These are phyloP conservation scores for Podarcis lilfordi DNA, from an alignment of 2,797 vertebrate genomes.

Conservation along the genomic window DNA sequence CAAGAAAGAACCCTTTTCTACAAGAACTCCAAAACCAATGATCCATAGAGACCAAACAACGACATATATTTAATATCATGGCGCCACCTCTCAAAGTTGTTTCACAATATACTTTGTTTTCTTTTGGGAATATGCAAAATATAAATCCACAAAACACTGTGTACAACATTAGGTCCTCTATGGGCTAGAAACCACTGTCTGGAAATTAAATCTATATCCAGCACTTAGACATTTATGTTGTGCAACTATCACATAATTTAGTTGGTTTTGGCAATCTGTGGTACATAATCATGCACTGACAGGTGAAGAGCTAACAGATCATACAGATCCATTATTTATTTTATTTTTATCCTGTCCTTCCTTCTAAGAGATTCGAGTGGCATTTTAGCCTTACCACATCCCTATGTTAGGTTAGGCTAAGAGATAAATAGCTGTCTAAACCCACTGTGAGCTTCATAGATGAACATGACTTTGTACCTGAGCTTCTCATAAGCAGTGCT, in stretches of 20 bases:
- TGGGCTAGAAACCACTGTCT: neutral
- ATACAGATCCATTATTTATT: constrained; percentile 3
- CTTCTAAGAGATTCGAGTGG: neutral
- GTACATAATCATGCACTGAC: neutral
- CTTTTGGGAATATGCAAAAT: neutral
- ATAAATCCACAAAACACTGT: neutral
- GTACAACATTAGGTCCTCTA: neutral
- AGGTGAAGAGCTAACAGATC: neutral
- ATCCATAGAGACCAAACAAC: neutral
- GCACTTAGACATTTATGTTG: neutral
- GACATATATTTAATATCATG: neutral
- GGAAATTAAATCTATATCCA: neutral
- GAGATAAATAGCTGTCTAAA: neutral
- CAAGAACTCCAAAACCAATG: neutral
- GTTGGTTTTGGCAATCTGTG: neutral
- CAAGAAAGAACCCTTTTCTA: neutral
- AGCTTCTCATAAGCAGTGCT: neutral
- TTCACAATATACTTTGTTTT: neutral
- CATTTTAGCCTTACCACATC: neutral
- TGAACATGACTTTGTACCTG: neutral
- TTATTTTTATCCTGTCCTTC: neutral
- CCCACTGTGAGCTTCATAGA: neutral
- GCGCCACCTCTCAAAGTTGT: neutral
- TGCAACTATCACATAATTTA: constrained; percentile 6
- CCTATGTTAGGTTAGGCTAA: neutral